Percentiles rank a stretch among this genome's conserved stretches.
These are phyloP conservation scores for Macrotis lagotis DNA, from an alignment of 2,113 vertebrate genomes.

Conservation along the genomic window DNA sequence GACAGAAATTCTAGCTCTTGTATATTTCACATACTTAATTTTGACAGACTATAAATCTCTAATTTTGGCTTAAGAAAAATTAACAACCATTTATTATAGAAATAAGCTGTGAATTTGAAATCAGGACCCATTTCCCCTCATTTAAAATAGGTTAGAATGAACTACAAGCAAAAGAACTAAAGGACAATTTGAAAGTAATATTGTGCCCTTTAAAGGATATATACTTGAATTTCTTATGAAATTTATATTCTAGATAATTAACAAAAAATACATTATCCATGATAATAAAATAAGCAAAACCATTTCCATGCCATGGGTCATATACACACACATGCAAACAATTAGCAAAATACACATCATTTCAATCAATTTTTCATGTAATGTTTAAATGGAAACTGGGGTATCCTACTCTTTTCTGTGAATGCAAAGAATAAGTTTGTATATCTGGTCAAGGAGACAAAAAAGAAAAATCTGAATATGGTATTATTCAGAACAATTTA, in stretches of 20 bases:
- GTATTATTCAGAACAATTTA: background rate
- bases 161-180: background rate
- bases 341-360: background rate
- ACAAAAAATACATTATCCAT: background rate
- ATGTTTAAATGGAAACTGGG: background rate
- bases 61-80: background rate
- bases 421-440: constrained; percentile 1
- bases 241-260: background rate
- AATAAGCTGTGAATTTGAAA: background rate
- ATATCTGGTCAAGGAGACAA: background rate
- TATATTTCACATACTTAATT: background rate
- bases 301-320: background rate
- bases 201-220: background rate
- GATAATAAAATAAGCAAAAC: background rate
- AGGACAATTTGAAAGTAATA: background rate
- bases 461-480: background rate
- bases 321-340: background rate
- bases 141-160: background rate
- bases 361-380: background rate
- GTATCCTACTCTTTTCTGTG: background rate
- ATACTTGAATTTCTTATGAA: background rate
- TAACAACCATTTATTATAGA: background rate
- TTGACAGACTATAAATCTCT: background rate
- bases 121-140: background rate
- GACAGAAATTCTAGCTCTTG: background rate